Base-by-base conservation (phyloP, 2,113 vertebrate genomes). In the Cephalophus harveyi region DNA sequence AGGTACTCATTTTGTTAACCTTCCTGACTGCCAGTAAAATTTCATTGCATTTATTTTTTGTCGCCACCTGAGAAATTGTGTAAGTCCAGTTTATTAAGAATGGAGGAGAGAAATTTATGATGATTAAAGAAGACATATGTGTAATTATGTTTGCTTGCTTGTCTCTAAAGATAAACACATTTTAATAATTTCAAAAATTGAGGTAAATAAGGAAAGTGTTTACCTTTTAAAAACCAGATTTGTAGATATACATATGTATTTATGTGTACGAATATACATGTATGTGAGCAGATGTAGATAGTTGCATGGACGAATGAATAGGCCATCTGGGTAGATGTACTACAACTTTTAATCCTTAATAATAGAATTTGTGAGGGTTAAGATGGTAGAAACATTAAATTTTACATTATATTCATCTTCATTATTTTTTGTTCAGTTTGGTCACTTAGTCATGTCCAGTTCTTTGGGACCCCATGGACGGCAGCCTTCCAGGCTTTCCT, bases 171-270 rank as follows among this genome's bases (percentile, higher is more conserved):
- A 2, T 48, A 33, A 89, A 54, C 17, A 40, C 60, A 59, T 57
- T 89, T 89, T 25, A 92, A 92, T 57, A 60, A 40, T 40, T 94
- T 30, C 83, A 76, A 79, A 46, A 85, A 30, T 19, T 85, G 43
- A 6, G 3, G 5, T 59, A 67, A 93, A 82, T 11, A 30, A 90
- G 74, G 33, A 50, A 12, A 40, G 43, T 52, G 2, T 85, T 83
- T 93, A 64, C 5, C 17, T 96, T 95, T 81, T 33, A 4, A 43
- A 43, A 43, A 43, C 19, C 13, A 67, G 3, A 40, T 60, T 78
- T 97, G 40, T 93, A 25, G 1, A 13, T 86, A 21, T 27, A 36
- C 1, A 25, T 40, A 16, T 79, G 4, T 81, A 12, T 48, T 6
- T 76, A 21, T 93, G 2, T 94, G 10, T 78, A 5, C 16, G 82